phyloP scores from a whole-genome alignment of 2,797 vertebrate genomes.

The Pangasius mekongensis region DNA sequence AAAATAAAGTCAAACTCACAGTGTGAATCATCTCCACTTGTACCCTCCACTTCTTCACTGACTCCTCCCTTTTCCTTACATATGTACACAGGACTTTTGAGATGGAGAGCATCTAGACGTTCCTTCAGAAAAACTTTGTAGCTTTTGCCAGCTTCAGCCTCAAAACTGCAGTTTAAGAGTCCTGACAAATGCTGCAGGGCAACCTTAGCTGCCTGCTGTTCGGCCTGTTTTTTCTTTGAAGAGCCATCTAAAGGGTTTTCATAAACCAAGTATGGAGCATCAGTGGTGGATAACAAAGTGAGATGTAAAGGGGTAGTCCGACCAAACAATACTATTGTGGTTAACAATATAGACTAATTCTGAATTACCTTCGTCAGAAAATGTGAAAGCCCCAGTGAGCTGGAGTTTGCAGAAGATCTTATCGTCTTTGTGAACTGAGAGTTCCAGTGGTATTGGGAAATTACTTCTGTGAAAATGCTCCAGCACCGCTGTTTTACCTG shows the following conservation, averaged over 20 bases:
- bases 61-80: neutral
- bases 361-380: conserved; percentile 55
- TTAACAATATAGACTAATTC: neutral
- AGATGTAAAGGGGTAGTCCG: neutral
- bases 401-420: conserved; percentile 53
- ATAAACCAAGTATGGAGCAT: neutral
- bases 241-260: conserved; percentile 47
- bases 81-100: conserved; percentile 38
- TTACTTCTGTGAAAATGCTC: conserved; percentile 45
- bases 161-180: conserved; percentile 41
- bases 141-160: conserved; percentile 40
- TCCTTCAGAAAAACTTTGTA: conserved; percentile 59
- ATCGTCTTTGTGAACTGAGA: neutral
- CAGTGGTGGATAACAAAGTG: neutral
- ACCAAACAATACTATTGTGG: neutral
- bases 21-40: neutral
- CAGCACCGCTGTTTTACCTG: conserved; percentile 51
- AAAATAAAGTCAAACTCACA: conserved; percentile 28
- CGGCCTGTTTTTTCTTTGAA: conserved; percentile 55
- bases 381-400: conserved; percentile 52
- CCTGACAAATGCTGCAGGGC: conserved; percentile 54
- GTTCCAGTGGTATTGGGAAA: conserved; percentile 42
- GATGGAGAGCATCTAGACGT: conserved; percentile 37
- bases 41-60: neutral
- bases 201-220: conserved; percentile 61